These are phyloP conservation scores for Liopterus haemorrhoidalis DNA, from an alignment of 2,888 invertebrate species.

Conservation along the genomic window DNA sequence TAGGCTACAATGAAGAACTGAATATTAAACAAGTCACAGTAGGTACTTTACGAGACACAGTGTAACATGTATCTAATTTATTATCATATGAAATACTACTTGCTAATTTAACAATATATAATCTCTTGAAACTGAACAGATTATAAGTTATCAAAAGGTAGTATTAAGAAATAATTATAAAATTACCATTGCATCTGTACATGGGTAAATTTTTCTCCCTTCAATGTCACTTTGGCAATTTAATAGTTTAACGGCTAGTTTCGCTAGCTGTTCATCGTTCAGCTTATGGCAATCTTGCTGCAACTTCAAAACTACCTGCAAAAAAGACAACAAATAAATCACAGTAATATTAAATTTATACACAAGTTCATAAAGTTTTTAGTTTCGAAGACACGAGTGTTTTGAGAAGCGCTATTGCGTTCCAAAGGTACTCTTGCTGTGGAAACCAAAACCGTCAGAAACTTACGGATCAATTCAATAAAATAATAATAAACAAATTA, in stretches of 20 bases:
- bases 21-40: not conserved
- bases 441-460: too few relatives aligned
- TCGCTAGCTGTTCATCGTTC: conserved; percentile 60
- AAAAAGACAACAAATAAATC: conserved; percentile 15
- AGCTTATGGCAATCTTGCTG: conserved; percentile 54
- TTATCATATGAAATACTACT: too few relatives aligned
- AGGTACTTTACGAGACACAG: not conserved
- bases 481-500: too few relatives aligned
- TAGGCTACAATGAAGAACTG: conserved; percentile 41
- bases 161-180: conserved; percentile 6
- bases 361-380: conserved; percentile 10
- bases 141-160: not conserved
- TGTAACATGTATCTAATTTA: too few relatives aligned
- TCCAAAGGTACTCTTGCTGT: too few relatives aligned
- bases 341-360: not conserved
- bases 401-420: too few relatives aligned
- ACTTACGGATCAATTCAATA: too few relatives aligned
- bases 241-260: conserved; percentile 59
- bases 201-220: conserved; percentile 54
- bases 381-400: not conserved
- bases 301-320: conserved; percentile 56
- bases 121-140: not conserved
- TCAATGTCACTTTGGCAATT: conserved; percentile 63
- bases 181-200: conserved; percentile 55
- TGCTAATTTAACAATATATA: too few relatives aligned